Evolutionary conservation across 2,797 vertebrate genomes (phyloP).

Genomic region (Girardinus metallicus): DNA sequence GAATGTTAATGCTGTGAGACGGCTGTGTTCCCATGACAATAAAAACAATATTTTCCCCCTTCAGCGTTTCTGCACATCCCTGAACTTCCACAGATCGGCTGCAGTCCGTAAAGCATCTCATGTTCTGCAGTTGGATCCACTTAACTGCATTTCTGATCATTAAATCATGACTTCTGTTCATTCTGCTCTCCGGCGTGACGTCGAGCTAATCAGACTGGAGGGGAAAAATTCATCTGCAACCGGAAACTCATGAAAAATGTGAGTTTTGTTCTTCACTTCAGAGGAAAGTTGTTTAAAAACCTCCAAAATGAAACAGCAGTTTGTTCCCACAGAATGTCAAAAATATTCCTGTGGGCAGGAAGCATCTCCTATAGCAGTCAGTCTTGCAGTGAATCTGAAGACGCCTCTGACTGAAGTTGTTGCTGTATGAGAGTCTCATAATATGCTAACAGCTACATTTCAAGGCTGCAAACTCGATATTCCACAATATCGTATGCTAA

Average conservation of each 20-base stretch:
- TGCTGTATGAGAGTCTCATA: background rate
- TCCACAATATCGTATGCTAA: background rate
- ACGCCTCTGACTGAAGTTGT: background rate
- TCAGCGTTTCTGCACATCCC: background rate
- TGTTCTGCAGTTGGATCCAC: background rate
- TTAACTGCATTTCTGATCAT: background rate
- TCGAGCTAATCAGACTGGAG: background rate
- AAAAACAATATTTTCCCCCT: background rate
- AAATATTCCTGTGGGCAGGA: background rate
- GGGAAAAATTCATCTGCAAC: background rate
- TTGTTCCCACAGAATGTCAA: background rate
- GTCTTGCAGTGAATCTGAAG: background rate
- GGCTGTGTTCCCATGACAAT: background rate
- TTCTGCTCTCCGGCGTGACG: background rate
- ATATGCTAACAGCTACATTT: background rate
- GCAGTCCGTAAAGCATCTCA: background rate
- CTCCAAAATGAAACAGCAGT: background rate
- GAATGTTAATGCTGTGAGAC: slow-evolving; percentile 1
- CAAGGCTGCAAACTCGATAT: background rate
- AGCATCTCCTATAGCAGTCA: background rate
- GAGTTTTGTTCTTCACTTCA: background rate
- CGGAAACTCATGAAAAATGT: background rate
- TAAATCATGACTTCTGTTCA: background rate
- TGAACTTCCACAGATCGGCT: background rate
- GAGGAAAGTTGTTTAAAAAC: background rate